Evolutionary conservation across 2,888 invertebrate genomes (phyloP).

Genomic region (Capitulum mitella): DNA sequence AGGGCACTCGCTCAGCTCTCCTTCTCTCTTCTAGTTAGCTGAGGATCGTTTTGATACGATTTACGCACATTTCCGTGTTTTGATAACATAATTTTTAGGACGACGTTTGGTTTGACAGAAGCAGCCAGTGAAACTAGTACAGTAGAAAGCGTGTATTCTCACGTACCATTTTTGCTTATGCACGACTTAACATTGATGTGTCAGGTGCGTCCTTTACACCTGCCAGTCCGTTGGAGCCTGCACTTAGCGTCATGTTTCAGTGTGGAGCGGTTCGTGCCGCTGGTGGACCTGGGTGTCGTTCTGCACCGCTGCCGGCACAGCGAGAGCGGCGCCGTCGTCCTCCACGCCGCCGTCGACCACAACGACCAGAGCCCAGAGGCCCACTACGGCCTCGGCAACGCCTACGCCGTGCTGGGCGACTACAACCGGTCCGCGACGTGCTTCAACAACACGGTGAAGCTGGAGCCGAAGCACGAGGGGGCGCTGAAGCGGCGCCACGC

Average conservation of each 20-base stretch:
- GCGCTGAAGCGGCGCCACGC: constrained; percentile 57
- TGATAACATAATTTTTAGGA: too few relatives aligned
- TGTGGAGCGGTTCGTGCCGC: constrained; percentile 61
- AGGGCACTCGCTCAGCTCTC: too few relatives aligned
- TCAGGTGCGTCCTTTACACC: too few relatives aligned
- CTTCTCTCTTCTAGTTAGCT: too few relatives aligned
- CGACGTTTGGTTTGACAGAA: too few relatives aligned
- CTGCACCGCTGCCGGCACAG: constrained; percentile 59
- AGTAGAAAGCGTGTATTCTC: too few relatives aligned
- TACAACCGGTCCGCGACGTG: constrained; percentile 59
- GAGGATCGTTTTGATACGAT: too few relatives aligned
- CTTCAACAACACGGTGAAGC: constrained; percentile 58
- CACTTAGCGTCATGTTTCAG: constrained; percentile 52
- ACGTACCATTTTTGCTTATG: too few relatives aligned
- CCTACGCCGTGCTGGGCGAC: constrained; percentile 61
- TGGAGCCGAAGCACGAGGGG: constrained; percentile 56
- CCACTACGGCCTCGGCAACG: constrained; percentile 63
- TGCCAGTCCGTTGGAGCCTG: too few relatives aligned
- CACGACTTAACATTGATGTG: too few relatives aligned
- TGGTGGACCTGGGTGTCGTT: constrained; percentile 64
- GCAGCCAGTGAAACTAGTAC: too few relatives aligned
- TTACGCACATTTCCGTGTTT: too few relatives aligned
- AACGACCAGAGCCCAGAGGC: constrained; percentile 54
- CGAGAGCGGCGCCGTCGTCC: constrained; percentile 63
- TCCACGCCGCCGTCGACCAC: constrained; percentile 65